Percentiles rank a stretch among this genome's conserved stretches.
Conservation (phyloP, 64 coral and sea anemone genomes). For the Exaiptasia diaphana region DNA sequence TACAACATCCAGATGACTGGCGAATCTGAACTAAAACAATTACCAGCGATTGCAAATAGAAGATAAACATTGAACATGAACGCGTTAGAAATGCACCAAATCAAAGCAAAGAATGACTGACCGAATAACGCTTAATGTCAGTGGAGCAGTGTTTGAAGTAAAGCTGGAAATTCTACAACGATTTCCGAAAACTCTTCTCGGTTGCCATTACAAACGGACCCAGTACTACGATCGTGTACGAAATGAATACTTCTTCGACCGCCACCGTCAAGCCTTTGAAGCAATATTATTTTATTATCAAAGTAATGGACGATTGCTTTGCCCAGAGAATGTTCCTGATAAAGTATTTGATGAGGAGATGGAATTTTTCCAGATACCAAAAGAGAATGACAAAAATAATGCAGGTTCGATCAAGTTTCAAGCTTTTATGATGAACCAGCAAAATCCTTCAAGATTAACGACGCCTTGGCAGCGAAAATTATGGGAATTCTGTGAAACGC, state of each 20-base stretch:
- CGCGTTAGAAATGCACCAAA: too few species aligned
- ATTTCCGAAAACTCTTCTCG: conserved; percentile 75
- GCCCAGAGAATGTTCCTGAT: conserved; percentile 78
- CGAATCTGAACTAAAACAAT: too few species aligned
- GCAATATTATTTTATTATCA: conserved; percentile 90
- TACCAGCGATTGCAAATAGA: too few species aligned
- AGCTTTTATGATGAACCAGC: conserved; percentile 43
- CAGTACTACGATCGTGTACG: conserved; percentile 63
- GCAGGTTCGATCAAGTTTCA: conserved; percentile 16
- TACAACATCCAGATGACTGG: too few species aligned
- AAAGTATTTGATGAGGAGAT: conserved; percentile 89
- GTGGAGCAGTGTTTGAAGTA: conserved; percentile 79
- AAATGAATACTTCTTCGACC: conserved; percentile 83
- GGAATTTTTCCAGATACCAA: conserved; percentile 75
- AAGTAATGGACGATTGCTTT: conserved; percentile 69
- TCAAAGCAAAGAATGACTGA: background rate
- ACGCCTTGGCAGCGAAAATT: conserved; percentile 53
- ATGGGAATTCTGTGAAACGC: conserved; percentile 86
- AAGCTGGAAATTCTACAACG: conserved; percentile 26
- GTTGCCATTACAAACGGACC: conserved; percentile 55
- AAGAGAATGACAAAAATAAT: background rate
- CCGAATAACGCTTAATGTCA: conserved; percentile 62
- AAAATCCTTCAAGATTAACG: conserved; percentile 12
- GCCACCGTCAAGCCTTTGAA: conserved; percentile 83
- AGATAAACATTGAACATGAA: too few species aligned